Conservation (phyloP, 1,140 invertebrate genomes). For the Phocides pigmalion region DNA sequence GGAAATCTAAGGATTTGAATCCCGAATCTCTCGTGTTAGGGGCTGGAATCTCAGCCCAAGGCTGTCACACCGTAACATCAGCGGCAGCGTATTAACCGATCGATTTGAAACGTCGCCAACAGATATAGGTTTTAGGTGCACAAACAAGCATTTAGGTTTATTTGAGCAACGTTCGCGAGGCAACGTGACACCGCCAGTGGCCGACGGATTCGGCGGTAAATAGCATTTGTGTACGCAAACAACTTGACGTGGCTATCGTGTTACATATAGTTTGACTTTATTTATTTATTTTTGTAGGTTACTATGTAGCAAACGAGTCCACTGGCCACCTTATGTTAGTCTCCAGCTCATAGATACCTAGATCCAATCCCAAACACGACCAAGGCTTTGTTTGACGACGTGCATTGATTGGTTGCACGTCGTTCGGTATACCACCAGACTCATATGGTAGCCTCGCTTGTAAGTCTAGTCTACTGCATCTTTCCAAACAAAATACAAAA, state of each 20-base stretch:
- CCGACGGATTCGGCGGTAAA: conserved; percentile 60
- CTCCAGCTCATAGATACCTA: too few species aligned
- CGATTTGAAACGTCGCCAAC: conserved; percentile 48
- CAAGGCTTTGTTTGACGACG: too few species aligned
- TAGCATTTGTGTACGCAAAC: conserved; percentile 65
- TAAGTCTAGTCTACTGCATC: too few species aligned
- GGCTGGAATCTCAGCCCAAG: neutral
- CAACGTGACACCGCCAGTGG: conserved; percentile 66
- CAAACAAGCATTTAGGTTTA: conserved; percentile 61
- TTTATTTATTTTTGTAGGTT: neutral
- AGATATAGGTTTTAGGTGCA: conserved; percentile 54
- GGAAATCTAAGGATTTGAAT: neutral
- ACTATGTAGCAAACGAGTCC: too few species aligned
- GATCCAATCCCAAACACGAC: too few species aligned
- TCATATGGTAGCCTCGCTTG: too few species aligned
- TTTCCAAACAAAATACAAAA: too few species aligned
- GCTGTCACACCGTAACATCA: conserved; percentile 5
- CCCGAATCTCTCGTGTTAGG: neutral
- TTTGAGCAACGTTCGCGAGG: conserved; percentile 50
- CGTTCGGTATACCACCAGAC: too few species aligned
- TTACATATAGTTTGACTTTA: conserved; percentile 40
- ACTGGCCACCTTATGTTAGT: too few species aligned
- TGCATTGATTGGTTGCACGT: too few species aligned
- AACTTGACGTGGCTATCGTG: conserved; percentile 55
- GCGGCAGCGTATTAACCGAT: conserved; percentile 44